Evolutionary conservation across 1,140 invertebrate genomes (phyloP), one percentile per base, ranked within the genome.

Genomic region (Atta colombica): DNA sequence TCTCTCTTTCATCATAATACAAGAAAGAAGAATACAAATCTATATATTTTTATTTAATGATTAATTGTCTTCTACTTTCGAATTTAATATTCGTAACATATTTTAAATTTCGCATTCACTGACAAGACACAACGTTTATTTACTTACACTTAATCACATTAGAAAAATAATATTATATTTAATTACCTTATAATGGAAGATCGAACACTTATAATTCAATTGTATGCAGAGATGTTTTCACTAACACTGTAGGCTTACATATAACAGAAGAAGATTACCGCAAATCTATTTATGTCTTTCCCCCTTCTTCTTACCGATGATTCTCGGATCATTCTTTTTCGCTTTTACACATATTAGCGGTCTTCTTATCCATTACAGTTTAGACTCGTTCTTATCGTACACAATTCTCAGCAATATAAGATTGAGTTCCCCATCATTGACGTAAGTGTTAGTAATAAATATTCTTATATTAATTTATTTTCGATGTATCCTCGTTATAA

Each of bases 241-340:
- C 81, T 92, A 66, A 82, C 93, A 92, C 89, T 89, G 88, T 90
- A 89, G 86, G 68, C 84, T 85, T 87, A 92, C 89, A 93, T 93
- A 81, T 92, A 94, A 87, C 89, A 77, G 65, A 90, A 80, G 71
- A 87, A 87, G 92, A 91, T 90, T 93, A 88, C 87, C 85, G 91
- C 94, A 91, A 93, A 94, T 94, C 92, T 89, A 94, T 94, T 94
- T 95, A 95, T 95, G 93, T 93, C 87, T 91, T 78, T 91, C 82
- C 87, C 91, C 87, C 89, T 88, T 90, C 84, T 87, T 80, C 72
- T 51, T 16, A 60, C 45, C 49, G 60, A 78, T 28, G 55, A 85
- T 78, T 90, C 60, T 82, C 45, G 63, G 25, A 86, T 71, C 71
- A 74, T 89, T 85, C 77, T 87, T 80, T 85, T 68, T 77, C 53